These are phyloP conservation scores for Yasuhikotakia modesta DNA, from an alignment of 2,797 vertebrate genomes.

Conservation along the genomic window DNA sequence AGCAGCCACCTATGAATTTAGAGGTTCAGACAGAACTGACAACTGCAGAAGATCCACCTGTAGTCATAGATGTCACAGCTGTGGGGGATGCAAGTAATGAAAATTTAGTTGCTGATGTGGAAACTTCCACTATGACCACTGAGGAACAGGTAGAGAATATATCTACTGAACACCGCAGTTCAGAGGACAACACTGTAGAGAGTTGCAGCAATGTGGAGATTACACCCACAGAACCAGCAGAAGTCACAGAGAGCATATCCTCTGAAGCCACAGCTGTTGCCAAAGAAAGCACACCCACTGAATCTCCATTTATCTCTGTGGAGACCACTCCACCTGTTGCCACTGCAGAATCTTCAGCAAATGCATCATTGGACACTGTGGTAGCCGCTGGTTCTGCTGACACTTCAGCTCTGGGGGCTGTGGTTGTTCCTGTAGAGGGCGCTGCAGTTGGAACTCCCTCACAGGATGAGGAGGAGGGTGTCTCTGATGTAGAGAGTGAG, in stretches of 20 bases:
- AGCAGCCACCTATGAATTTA: constrained; percentile 48
- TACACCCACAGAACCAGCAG: constrained; percentile 26
- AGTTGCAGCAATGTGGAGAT: constrained; percentile 7
- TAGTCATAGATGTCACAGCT: constrained; percentile 10
- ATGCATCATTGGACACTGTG: constrained; percentile 57
- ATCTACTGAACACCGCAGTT: constrained; percentile 11
- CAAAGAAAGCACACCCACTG: constrained; percentile 23
- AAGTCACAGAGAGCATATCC: constrained; percentile 27
- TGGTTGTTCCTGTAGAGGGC: constrained; percentile 44
- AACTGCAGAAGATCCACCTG: constrained; percentile 17
- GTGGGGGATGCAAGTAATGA: constrained; percentile 5
- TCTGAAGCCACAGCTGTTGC: constrained; percentile 38
- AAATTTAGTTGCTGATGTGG: constrained; percentile 7
- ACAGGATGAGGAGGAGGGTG: constrained; percentile 94
- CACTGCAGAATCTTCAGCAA: constrained; percentile 46
- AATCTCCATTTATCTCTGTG: constrained; percentile 20
- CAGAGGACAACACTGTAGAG: neutral
- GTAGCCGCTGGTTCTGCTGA: constrained; percentile 58
- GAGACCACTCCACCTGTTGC: constrained; percentile 31
- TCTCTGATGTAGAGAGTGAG: constrained; percentile 96
- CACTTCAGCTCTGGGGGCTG: constrained; percentile 47
- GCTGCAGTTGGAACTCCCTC: constrained; percentile 87
- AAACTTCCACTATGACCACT: constrained; percentile 34
- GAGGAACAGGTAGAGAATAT: constrained; percentile 54
- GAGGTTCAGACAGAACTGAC: neutral